phyloP scores from a whole-genome alignment of 1,140 invertebrate genomes.

The Xylocopa sonorina region DNA sequence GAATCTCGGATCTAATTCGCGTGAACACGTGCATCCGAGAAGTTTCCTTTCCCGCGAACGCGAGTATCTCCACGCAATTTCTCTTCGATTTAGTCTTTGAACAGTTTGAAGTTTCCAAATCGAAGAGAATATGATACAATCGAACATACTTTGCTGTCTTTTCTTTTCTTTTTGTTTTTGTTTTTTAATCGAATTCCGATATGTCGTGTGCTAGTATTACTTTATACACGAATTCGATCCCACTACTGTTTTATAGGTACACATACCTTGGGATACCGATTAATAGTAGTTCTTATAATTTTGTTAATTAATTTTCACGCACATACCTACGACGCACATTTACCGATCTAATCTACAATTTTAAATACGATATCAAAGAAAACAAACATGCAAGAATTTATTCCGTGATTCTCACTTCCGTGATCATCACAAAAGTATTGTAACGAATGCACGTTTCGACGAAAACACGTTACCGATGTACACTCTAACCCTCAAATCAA shows the following conservation, averaged over 20 bases:
- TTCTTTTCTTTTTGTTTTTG: too few species aligned
- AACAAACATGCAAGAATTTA: neutral
- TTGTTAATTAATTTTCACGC: neutral
- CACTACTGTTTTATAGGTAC: neutral
- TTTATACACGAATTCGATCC: conserved; percentile 24
- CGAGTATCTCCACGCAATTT: neutral
- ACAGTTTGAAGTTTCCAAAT: conserved; percentile 71
- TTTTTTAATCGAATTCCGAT: conserved; percentile 30
- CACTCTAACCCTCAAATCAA: conserved; percentile 32
- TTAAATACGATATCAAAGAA: neutral
- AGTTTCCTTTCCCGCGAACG: neutral
- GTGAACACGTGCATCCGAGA: neutral
- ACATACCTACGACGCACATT: conserved; percentile 22
- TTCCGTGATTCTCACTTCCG: too few species aligned
- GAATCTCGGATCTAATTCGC: neutral
- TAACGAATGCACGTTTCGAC: conserved; percentile 3
- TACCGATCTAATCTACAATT: neutral
- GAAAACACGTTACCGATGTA: conserved; percentile 28
- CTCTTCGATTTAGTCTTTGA: conserved; percentile 70
- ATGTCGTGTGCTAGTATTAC: conserved; percentile 31
- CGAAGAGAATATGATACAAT: conserved; percentile 57
- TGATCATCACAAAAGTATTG: neutral
- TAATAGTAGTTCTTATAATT: neutral
- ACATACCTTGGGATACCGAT: neutral
- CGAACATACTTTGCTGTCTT: neutral